A percentile compares a stretch with the other conserved stretches of the same genome.
These are phyloP conservation scores for Allolobophora icterica DNA, from an alignment of 2,888 invertebrate genomes.

Conservation along the genomic window DNA sequence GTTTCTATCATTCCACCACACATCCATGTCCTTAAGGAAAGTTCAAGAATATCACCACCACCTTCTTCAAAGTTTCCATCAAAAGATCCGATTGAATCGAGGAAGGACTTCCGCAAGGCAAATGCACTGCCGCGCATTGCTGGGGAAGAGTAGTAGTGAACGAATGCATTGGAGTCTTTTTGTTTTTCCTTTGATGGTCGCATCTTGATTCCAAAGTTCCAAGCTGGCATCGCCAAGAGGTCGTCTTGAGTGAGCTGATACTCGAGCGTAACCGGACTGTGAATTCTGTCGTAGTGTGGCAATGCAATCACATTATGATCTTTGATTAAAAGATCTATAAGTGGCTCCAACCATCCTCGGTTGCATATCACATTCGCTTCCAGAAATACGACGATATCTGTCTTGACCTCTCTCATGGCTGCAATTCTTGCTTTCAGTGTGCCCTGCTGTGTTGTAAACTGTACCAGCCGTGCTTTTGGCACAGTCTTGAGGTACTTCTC, in stretches of 20 bases:
- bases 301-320: conserved; percentile 45
- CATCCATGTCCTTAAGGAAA: conserved; percentile 39
- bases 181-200: not conserved
- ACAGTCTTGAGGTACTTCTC: conserved; percentile 39
- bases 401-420: conserved; percentile 40
- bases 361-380: conserved; percentile 46
- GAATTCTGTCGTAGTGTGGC: conserved; percentile 48
- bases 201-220: conserved; percentile 46
- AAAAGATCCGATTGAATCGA: conserved; percentile 36
- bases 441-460: conserved; percentile 39
- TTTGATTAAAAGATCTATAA: conserved; percentile 41
- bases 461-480: conserved; percentile 39
- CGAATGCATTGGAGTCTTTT: not conserved
- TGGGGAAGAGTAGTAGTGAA: conserved; percentile 35
- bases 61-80: conserved; percentile 39
- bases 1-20: conserved; percentile 44
- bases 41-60: conserved; percentile 42
- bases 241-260: conserved; percentile 40
- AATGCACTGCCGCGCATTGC: conserved; percentile 41
- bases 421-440: conserved; percentile 39
- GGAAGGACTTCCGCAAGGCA: conserved; percentile 36
- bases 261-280: conserved; percentile 46
- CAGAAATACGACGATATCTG: conserved; percentile 47
- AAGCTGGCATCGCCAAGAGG: conserved; percentile 43
- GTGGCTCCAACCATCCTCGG: conserved; percentile 49